Evolutionary conservation across 2,888 invertebrate species (phyloP).

Genomic region (Chaetogeoica ovagalla): DNA sequence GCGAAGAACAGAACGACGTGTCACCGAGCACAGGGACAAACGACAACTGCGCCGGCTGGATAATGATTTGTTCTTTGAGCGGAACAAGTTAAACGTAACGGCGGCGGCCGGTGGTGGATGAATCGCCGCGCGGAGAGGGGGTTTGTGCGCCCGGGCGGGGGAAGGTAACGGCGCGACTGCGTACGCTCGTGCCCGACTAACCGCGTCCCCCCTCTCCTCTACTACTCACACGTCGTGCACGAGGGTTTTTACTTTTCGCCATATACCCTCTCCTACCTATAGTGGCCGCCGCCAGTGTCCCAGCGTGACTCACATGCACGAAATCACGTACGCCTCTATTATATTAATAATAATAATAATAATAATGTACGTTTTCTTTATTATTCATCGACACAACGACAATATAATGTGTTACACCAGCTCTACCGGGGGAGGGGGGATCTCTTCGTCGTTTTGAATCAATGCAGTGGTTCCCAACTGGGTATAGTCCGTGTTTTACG

Average conservation of each 20-base stretch:
- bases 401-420: too few relatives aligned
- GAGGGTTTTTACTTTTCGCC: slow-evolving; percentile 6
- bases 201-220: background rate
- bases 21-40: slow-evolving; percentile 20
- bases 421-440: too few relatives aligned
- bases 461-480: too few relatives aligned
- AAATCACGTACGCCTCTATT: background rate
- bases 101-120: background rate
- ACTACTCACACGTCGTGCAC: background rate
- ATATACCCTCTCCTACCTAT: background rate
- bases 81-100: slow-evolving; percentile 21
- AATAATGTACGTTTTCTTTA: too few relatives aligned
- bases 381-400: too few relatives aligned
- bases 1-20: too few relatives aligned
- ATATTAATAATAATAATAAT: too few relatives aligned
- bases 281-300: background rate
- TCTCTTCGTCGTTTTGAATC: too few relatives aligned
- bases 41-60: slow-evolving; percentile 46
- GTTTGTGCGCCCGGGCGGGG: background rate
- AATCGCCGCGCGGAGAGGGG: too few relatives aligned
- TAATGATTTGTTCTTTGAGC: slow-evolving; percentile 35
- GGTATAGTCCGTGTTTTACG: too few relatives aligned
- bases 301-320: background rate
- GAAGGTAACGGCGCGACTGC: background rate
- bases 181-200: slow-evolving; percentile 35